phyloP scores from a whole-genome alignment of 2,888 invertebrate species.

The Himalopsyche tibetana region DNA sequence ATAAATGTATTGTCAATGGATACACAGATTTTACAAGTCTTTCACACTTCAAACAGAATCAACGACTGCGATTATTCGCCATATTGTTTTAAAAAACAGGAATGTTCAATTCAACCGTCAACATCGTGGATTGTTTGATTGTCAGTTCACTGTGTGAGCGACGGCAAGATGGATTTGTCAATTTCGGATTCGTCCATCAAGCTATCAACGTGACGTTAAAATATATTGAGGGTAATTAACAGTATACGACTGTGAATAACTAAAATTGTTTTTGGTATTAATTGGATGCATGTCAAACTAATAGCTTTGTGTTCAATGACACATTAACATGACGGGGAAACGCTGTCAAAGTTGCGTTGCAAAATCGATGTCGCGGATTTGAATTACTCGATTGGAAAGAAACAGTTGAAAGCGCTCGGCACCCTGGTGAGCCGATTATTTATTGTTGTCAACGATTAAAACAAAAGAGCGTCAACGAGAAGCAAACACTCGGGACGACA shows the following conservation, averaged over 20 bases:
- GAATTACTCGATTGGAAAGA: background rate
- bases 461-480: slow-evolving; percentile 8
- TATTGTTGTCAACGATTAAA: slow-evolving; percentile 30
- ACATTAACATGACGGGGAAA: too few relatives aligned
- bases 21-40: slow-evolving; percentile 1
- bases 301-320: too few relatives aligned
- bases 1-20: background rate
- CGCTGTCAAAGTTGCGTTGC: too few relatives aligned
- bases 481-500: slow-evolving; percentile 68
- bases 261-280: too few relatives aligned
- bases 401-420: background rate
- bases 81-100: background rate
- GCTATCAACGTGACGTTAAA: too few relatives aligned
- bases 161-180: background rate
- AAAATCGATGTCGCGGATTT: background rate
- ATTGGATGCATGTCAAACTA: too few relatives aligned
- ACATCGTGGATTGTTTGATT: background rate
- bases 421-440: background rate
- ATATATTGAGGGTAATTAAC: too few relatives aligned
- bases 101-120: background rate
- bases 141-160: background rate
- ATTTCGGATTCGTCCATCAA: too few relatives aligned
- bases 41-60: background rate
- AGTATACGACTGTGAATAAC: too few relatives aligned
- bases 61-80: background rate